Evolutionary conservation across 2,113 vertebrate genomes (phyloP), one percentile per base, ranked within the genome.

Genomic region (Mustelus asterias): DNA sequence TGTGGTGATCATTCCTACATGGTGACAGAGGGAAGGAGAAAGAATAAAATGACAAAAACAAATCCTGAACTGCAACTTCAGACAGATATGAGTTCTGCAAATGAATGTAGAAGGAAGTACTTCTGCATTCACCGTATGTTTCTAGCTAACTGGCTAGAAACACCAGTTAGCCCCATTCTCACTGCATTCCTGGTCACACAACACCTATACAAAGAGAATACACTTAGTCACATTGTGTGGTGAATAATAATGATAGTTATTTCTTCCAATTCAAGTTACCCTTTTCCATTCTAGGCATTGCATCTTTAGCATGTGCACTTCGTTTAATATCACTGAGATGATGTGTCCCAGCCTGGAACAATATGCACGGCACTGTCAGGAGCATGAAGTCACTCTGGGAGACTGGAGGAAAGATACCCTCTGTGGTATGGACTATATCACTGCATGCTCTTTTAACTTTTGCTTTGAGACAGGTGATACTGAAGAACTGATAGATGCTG

Each of bases 301-400:
- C 72, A 54, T 97, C n/a, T 97, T 96, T 54, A 97, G 97, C 54
- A 95, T 58, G 89, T 97, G 97, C 69, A 95, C 94, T 69, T 96
- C 95, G 93, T 96, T 85, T 96, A 96, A 97, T 76, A 96, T 96
- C 6, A 63, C 2, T 60, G 11, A 93, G 78, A 96, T 95, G 10
- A 96, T 97, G 63, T 97, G 97, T 89, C 96, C 60, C 93, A 97
- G 96, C 96, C 96, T 97, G 96, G 89, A 97, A 92, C 97, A 96
- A 95, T 97, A 97, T 0, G 94, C 96, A 95, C 67, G 96, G 96
- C 78, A 93, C 96, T 97, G 97, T 96, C 97, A 97, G 96, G 96
- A 97, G 96, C 96, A 96, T 83, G 89, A 58, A 95, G 80, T 97
- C 96, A 92, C 29, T 3, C 18, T 97, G 95, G 96, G 96, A 60